These are phyloP conservation scores for Notamacropus eugenii DNA, from an alignment of 2,797 vertebrate species.

Conservation along the genomic window DNA sequence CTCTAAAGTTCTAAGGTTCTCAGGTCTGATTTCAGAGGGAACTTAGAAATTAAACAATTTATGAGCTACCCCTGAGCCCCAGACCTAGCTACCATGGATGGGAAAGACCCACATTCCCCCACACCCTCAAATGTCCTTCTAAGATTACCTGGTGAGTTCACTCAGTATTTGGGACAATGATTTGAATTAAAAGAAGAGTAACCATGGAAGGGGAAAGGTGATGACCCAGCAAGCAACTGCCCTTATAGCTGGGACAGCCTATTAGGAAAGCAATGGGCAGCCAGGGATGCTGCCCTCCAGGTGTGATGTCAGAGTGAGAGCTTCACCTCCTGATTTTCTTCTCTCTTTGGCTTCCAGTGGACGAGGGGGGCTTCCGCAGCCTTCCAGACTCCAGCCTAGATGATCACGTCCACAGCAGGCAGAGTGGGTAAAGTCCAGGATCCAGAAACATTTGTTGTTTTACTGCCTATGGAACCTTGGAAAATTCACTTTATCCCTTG, in stretches of 20 bases:
- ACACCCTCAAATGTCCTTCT: background rate
- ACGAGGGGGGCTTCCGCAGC: background rate
- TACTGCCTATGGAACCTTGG: background rate
- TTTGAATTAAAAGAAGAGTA: accelerated
- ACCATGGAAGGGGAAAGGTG: background rate
- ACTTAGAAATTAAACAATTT: background rate
- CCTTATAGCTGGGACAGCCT: background rate
- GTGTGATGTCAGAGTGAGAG: background rate
- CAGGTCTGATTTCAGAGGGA: background rate
- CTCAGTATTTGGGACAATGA: background rate
- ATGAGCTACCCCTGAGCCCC: accelerated
- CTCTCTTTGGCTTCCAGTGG: background rate
- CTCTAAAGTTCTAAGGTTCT: accelerated
- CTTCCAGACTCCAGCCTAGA: background rate
- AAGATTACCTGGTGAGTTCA: background rate
- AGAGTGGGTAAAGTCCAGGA: background rate
- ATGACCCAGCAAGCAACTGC: background rate
- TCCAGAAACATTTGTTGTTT: background rate
- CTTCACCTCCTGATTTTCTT: background rate
- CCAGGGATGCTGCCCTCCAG: background rate
- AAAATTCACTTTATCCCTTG: background rate
- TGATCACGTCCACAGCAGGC: background rate
- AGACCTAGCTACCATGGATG: background rate
- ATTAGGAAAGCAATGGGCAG: background rate
- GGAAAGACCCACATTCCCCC: background rate